Base-by-base conservation (phyloP, 2,888 invertebrate genomes). In the Drosophila anomalata region DNA sequence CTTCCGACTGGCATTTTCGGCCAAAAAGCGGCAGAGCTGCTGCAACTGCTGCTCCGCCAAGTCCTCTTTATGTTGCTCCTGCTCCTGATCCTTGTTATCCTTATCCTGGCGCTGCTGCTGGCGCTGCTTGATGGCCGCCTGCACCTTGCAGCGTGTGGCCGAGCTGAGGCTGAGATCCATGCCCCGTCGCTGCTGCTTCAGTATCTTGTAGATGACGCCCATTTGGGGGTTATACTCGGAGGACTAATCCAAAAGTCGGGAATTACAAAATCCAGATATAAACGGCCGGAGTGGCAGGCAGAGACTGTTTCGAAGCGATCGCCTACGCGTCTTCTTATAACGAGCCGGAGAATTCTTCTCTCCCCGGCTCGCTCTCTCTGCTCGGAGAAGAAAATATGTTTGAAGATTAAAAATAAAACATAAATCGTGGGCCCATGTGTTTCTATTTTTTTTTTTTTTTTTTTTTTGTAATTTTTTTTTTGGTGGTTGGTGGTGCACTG, bases 171-270 rank as follows among this genome's bases (percentile, higher is more conserved):
- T 66, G 31, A 83, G 63, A 41, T 89, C 88, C 84, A 78, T 76
- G 47, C 20, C 50, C 46, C 20, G 69, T 59, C 85, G 79, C 50
- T 81, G 82, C 41, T 89, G 88, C 56, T 87, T 89, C 12, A 90
- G 66, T 76, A 90, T 83, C 69, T 90, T 90, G 51, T 90, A 89
- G 73, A 90, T 87, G 69, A 90, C 86, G 69, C 90, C 90, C 90
- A 90, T 90, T 53, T 52, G 47, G 31, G 48, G 20, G 14, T 42
- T 4, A 14, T 8, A 17, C 17, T 39, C 2, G 4, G 14, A 9
- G 2, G 7, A 2, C 14, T 14, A 41, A 2, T 41, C 17, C 17
- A 41, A 17, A 17, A 17, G 17, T 17, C 41, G 17, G 17, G 11
- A 17, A 42, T 9, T 36, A 11, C 17, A 6, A 39, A 3, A 6